These are phyloP conservation scores for Penaeus vannamei DNA, from an alignment of 1,140 invertebrate species.

Conservation along the genomic window DNA sequence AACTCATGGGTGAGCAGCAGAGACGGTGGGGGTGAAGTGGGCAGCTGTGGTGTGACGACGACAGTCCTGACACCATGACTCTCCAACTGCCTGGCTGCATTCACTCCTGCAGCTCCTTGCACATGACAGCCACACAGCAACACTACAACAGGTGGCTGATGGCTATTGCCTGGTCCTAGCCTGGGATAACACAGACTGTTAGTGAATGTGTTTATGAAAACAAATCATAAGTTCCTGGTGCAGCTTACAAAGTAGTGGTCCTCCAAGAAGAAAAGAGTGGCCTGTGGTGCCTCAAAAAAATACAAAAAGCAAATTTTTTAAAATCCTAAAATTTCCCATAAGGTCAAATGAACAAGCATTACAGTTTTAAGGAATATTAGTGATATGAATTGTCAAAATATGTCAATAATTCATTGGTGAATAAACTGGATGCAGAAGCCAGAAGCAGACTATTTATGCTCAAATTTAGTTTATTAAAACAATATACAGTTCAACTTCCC, in stretches of 20 bases:
- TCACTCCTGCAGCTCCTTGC: conserved; percentile 75
- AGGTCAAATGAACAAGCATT: background rate
- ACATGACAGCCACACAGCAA: conserved; percentile 81
- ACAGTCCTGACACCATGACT: conserved; percentile 85
- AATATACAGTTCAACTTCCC: too few species aligned
- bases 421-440: too few species aligned
- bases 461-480: too few species aligned
- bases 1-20: conserved; percentile 74
- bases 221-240: background rate
- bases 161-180: conserved; percentile 84
- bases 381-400: too few species aligned
- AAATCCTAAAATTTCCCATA: background rate
- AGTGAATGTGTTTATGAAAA: background rate
- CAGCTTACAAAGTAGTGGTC: background rate
- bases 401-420: too few species aligned
- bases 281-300: background rate
- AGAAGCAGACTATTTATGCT: too few species aligned
- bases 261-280: background rate
- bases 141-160: conserved; percentile 85
- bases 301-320: too few species aligned
- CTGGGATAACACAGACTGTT: conserved; percentile 16
- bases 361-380: too few species aligned
- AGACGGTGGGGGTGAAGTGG: conserved; percentile 71
- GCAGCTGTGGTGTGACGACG: conserved; percentile 76
- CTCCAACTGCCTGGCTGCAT: conserved; percentile 83